These are phyloP conservation scores for Phalacrocorax brasilianus DNA, from an alignment of 2,113 vertebrate species.

Conservation along the genomic window DNA sequence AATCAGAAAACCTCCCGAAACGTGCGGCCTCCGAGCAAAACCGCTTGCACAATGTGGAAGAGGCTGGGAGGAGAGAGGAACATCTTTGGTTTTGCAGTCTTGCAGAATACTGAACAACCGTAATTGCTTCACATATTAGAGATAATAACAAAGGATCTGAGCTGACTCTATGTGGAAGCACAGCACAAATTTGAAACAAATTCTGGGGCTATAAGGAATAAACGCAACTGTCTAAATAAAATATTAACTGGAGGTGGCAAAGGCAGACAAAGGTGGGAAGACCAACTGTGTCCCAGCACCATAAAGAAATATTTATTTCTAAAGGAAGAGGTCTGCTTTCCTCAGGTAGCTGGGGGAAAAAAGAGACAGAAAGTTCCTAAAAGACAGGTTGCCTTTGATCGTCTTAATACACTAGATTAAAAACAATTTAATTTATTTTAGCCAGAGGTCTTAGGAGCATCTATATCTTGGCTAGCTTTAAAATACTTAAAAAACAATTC, in stretches of 20 bases:
- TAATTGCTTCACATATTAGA: neutral
- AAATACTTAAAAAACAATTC: constrained; percentile 27
- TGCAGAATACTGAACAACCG: neutral
- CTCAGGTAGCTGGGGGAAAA: neutral
- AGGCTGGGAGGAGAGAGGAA: neutral
- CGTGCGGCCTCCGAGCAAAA: accelerated
- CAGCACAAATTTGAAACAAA: neutral
- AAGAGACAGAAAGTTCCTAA: neutral
- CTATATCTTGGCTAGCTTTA: constrained; percentile 6
- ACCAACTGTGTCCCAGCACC: neutral
- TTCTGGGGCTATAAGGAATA: neutral
- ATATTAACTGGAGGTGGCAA: neutral
- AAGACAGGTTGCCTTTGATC: neutral
- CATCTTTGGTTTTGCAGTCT: neutral
- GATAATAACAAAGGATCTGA: neutral
- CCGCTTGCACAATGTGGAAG: neutral
- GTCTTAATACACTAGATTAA: constrained; percentile 5
- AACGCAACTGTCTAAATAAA: neutral
- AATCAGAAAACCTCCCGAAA: neutral
- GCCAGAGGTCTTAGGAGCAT: constrained; percentile 25
- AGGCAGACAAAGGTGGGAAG: neutral
- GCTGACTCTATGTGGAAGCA: neutral
- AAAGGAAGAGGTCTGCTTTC: neutral
- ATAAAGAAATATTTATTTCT: neutral
- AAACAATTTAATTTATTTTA: constrained; percentile 1